These are phyloP conservation scores for Cyprichromis sp. DNA, from an alignment of 2,113 vertebrate species.

Conservation along the genomic window DNA sequence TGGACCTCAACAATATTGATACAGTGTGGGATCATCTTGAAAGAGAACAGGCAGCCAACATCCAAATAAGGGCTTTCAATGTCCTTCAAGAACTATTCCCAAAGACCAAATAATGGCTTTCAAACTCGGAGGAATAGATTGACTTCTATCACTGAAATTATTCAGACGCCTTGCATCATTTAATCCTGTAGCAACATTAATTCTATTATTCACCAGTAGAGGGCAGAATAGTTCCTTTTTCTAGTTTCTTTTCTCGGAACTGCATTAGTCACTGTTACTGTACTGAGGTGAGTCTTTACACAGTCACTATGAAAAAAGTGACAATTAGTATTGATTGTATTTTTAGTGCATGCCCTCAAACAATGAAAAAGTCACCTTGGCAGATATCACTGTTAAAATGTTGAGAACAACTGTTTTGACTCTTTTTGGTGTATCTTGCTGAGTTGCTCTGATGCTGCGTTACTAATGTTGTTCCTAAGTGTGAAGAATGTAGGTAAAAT, in stretches of 20 bases:
- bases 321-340: neutral
- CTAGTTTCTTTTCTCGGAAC: neutral
- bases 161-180: neutral
- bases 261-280: neutral
- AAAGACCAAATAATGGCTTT: neutral
- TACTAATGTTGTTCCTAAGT: neutral
- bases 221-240: neutral
- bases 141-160: neutral
- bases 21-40: neutral
- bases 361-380: neutral
- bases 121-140: neutral
- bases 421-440: neutral
- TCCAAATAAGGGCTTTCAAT: neutral
- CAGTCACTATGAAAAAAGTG: neutral
- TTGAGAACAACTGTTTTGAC: neutral
- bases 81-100: neutral
- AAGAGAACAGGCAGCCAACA: neutral
- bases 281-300: neutral
- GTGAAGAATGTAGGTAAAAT: neutral
- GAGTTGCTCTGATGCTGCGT: neutral
- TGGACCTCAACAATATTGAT: neutral
- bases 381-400: neutral
- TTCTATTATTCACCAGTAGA: slow-evolving; percentile 1
- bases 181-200: neutral
- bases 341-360: neutral